These are phyloP conservation scores for Chorisops tibialis DNA, from an alignment of 2,888 invertebrate species.

Conservation along the genomic window DNA sequence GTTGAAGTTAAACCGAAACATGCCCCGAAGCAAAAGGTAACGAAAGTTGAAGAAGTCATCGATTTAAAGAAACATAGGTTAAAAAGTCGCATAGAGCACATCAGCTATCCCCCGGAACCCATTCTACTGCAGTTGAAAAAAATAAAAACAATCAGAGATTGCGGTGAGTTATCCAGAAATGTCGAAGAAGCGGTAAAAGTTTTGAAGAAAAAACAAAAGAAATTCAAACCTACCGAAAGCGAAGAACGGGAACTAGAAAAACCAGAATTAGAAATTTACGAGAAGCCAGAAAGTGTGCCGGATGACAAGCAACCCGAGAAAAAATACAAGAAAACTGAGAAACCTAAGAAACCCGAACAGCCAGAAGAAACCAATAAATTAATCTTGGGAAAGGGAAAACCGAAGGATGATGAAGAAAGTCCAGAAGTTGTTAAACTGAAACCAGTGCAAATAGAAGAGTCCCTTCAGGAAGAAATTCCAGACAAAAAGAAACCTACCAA, in stretches of 20 bases:
- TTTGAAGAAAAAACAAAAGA: constrained; percentile 59
- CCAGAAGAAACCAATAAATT: constrained; percentile 42
- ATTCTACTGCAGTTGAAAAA: constrained; percentile 52
- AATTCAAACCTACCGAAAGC: constrained; percentile 33
- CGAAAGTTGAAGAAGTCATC: constrained; percentile 47
- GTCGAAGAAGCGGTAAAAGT: constrained; percentile 65
- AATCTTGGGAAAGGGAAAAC: constrained; percentile 30
- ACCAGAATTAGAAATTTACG: constrained; percentile 30
- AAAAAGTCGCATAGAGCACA: constrained; percentile 66
- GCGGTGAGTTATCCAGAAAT: constrained; percentile 66
- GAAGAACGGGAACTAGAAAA: constrained; percentile 4
- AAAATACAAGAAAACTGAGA: constrained; percentile 47
- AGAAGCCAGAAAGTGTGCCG: constrained; percentile 34
- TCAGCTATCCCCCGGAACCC: constrained; percentile 62
- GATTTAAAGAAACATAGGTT: constrained; percentile 53
- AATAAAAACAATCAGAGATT: constrained; percentile 58
- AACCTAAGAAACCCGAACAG: constrained; percentile 48
- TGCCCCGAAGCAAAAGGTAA: constrained; percentile 41
- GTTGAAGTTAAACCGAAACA: constrained; percentile 9
- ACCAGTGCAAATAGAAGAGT: constrained; percentile 50
- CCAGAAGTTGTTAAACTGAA: constrained; percentile 4
- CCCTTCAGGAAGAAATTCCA: constrained; percentile 54
- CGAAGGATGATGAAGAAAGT: not conserved
- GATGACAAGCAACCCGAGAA: constrained; percentile 43
- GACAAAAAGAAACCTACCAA: constrained; percentile 36